Evolutionary conservation across 2,797 vertebrate species (phyloP).

Genomic region (Vipera ursinii): DNA sequence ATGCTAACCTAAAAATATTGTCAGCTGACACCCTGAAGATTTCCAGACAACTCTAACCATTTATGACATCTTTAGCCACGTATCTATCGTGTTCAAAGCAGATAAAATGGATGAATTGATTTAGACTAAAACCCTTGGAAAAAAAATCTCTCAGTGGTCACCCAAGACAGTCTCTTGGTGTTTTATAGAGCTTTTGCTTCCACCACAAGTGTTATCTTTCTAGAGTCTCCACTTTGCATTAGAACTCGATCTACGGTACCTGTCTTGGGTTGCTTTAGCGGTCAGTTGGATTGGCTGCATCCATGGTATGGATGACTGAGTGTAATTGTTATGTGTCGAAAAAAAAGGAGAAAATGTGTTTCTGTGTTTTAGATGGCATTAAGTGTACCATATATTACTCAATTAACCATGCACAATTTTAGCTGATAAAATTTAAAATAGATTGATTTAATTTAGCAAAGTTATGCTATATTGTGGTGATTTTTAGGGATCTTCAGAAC

Average conservation of each 20-base stretch:
- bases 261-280: background rate
- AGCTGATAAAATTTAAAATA: background rate
- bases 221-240: conserved; percentile 51
- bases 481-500: background rate
- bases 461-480: background rate
- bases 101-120: conserved; percentile 77
- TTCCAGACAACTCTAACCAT: conserved; percentile 76
- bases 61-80: conserved; percentile 81
- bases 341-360: background rate
- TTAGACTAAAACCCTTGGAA: conserved; percentile 73
- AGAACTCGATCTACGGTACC: conserved; percentile 30
- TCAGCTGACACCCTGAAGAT: conserved; percentile 80
- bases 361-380: background rate
- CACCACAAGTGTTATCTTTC: conserved; percentile 63
- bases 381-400: background rate
- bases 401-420: background rate
- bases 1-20: conserved; percentile 76
- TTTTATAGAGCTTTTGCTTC: conserved; percentile 67
- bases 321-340: background rate
- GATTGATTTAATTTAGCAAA: background rate
- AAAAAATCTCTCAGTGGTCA: conserved; percentile 72
- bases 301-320: background rate
- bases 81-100: conserved; percentile 67
- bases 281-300: background rate
- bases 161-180: conserved; percentile 69